A percentile compares a stretch with the other conserved stretches of the same genome.
Evolutionary conservation across 2,888 invertebrate species (phyloP).

Genomic region (Drosophila trichaetosa): DNA sequence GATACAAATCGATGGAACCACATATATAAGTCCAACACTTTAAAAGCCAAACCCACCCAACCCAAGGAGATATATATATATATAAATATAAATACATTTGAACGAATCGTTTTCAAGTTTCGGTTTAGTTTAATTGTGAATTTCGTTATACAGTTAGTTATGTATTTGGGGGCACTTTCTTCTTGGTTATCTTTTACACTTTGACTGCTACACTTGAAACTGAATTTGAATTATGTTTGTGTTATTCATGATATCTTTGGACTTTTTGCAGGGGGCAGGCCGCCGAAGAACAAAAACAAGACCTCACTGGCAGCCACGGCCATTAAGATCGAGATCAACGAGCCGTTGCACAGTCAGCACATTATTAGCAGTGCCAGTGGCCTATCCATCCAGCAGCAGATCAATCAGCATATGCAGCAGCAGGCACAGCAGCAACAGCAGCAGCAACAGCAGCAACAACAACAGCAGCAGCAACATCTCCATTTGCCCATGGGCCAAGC

Average conservation of each 20-base stretch:
- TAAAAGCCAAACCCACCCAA: not conserved
- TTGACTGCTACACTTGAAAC: not conserved
- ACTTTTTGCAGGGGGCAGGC: conserved; percentile 80
- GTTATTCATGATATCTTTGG: not conserved
- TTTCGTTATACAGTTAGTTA: not conserved
- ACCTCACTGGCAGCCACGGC: conserved; percentile 75
- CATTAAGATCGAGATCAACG: conserved; percentile 83
- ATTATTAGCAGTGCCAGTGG: conserved; percentile 83
- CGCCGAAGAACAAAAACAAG: conserved; percentile 84
- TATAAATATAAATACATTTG: not conserved
- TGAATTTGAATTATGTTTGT: not conserved
- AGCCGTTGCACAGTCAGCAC: conserved; percentile 82
- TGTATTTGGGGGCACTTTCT: not conserved
- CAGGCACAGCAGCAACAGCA: conserved; percentile 69
- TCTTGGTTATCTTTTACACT: not conserved
- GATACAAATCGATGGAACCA: not conserved
- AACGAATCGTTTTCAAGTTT: not conserved
- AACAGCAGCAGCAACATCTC: conserved; percentile 75
- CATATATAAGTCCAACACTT: not conserved
- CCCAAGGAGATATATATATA: not conserved
- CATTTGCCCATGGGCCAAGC: conserved; percentile 79
- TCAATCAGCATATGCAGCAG: conserved; percentile 83
- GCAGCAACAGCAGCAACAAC: conserved; percentile 71
- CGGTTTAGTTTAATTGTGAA: not conserved
- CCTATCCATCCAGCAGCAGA: conserved; percentile 82